phyloP scores from a whole-genome alignment of 1,140 invertebrate genomes.

The Sipha flava region DNA sequence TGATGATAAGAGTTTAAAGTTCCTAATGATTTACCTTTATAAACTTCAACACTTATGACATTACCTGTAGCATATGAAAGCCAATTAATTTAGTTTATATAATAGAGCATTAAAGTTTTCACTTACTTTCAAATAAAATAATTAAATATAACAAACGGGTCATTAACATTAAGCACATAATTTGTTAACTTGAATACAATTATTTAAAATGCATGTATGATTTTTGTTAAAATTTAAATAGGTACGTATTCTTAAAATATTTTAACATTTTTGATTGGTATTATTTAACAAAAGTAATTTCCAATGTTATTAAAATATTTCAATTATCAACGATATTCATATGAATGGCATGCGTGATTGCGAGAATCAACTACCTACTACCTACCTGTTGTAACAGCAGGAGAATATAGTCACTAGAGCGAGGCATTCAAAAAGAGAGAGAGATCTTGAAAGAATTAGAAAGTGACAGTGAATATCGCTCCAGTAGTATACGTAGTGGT shows the following conservation, averaged over 20 bases:
- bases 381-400: not conserved
- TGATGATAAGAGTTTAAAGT: conserved; percentile 87
- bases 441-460: not conserved
- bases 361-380: not conserved
- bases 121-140: not conserved
- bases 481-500: not conserved
- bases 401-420: not conserved
- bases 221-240: not conserved
- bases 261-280: not conserved
- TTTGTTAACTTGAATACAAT: not conserved
- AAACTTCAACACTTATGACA: conserved; percentile 50
- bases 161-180: not conserved
- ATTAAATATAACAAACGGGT: not conserved
- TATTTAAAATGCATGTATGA: not conserved
- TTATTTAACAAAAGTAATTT: not conserved
- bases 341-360: not conserved
- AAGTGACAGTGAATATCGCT: not conserved
- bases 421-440: not conserved
- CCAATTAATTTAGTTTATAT: not conserved
- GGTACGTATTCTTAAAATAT: not conserved
- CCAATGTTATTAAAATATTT: not conserved
- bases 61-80: not conserved
- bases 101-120: not conserved
- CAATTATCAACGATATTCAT: not conserved
- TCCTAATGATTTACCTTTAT: conserved; percentile 70